A percentile compares a stretch with the other conserved stretches of the same genome.
Evolutionary conservation across 2,113 vertebrate genomes (phyloP).

Genomic region (Cephalopterus ornatus): DNA sequence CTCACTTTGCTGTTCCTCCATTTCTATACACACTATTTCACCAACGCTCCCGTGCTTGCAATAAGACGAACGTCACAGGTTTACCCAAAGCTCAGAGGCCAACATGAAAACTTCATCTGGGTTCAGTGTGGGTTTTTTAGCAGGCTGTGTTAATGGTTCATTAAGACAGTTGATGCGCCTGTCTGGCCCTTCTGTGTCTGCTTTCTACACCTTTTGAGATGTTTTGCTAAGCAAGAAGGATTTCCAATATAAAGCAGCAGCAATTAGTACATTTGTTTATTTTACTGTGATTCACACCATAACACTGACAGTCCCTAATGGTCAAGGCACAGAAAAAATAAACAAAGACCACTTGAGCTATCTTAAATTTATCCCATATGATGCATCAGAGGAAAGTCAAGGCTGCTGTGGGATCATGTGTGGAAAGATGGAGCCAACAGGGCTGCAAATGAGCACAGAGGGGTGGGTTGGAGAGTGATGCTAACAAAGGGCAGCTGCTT

Average conservation of each 20-base stretch:
- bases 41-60: background rate
- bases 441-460: background rate
- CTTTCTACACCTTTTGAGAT: background rate
- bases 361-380: background rate
- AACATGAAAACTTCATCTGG: background rate
- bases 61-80: background rate
- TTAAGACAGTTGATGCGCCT: background rate
- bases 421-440: background rate
- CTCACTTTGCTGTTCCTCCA: background rate
- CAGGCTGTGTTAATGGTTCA: background rate
- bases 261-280: slow-evolving; percentile 42
- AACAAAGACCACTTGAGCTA: background rate
- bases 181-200: background rate
- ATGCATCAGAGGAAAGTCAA: background rate
- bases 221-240: background rate
- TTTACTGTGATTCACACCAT: slow-evolving; percentile 1
- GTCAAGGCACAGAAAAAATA: background rate
- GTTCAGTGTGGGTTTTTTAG: background rate
- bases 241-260: background rate
- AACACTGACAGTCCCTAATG: background rate
- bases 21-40: background rate
- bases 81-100: background rate
- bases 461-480: background rate
- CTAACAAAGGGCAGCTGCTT: background rate
- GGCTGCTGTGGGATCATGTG: background rate